Evolutionary conservation across 1,140 invertebrate genomes (phyloP), one percentile per base, ranked within the genome.

Genomic region (Proales similis): DNA sequence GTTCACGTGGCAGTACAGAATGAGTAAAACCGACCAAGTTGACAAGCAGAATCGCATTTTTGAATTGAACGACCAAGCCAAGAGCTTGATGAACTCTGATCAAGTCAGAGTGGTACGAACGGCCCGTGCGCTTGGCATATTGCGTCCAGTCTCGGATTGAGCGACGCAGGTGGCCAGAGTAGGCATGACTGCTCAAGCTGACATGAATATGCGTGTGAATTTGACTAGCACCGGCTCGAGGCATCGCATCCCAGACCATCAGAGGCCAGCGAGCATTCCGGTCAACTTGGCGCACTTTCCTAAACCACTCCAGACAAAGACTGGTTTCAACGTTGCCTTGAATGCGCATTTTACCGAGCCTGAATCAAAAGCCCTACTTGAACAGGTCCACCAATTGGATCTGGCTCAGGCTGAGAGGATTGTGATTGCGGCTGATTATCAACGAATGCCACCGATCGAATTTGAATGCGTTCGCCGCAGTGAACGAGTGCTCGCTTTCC

Each of bases 171-270:
- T 45, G 7, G n/a, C 78, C 78, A 67, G 71, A 71, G 65, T 79
- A 79, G 43, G 69, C 67, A 24, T 69, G 60, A 26, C 66, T 63
- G 45, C 70, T 70, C 17, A 79, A 36, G 29, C 77, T 67, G 0
- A 71, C 75, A 66, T 80, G 79, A 26, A 79, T 26, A 67, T 80
- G 79, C n/a, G 78, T 77, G 69, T 80, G 79, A 17, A 79, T 66
- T 69, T 79, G 78, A 68, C 76, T 78, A 17, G 77, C 78, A 14
- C 78, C 77, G 30, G 72, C 75, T 65, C 77, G 73, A 14, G 77
- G 77, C 33, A 79, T 62, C 4, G 72, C 66, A 65, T 80, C 79
- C 78, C 77, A 79, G 4, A 78, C 67, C 9, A 79, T 26, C 19
- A 70, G 67, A 9, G 77, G 76, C 63, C 69, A 77, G 38, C 66